Base-by-base conservation (phyloP, 2,888 invertebrate genomes). In the Drosophila suboccidentalis region DNA sequence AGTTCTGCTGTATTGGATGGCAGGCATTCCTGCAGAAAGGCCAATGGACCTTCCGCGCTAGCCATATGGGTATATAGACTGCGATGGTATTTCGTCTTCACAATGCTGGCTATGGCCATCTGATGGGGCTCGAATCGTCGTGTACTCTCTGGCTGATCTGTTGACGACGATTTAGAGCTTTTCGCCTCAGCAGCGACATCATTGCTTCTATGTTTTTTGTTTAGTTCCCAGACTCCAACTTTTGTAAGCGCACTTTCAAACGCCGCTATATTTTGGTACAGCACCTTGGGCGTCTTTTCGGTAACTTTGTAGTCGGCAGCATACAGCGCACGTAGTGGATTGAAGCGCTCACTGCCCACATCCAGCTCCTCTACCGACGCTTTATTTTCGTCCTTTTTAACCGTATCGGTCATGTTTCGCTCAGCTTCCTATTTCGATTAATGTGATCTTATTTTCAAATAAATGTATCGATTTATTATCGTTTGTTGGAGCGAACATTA, bases 281-380 rank as follows among this genome's bases (percentile, higher is more conserved):
- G 94, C 0, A 96, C 95, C 66, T 93, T 93, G 17, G 94, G 90
- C 4, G 94, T 92, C 0, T 95, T 95, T 15, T 95, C 82, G 62
- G 92, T 92, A 0, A 94, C 85, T 79, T 79, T 80, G 15, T 83
- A 83, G 3, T 94, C 94, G 0, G 93, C 77, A 0, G 95, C 94
- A 79, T 95, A 95, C 13, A 97, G 92, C 0, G 95, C 96, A 89
- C 95, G 95, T 2, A 96, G 41, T 0, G 97, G 95, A 92, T 97
- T 94, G 81, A 96, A 97, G 53, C 93, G 89, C 8, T 93, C 93
- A 90, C 94, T 95, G 41, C 89, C 92, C 54, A 94, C 92, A 82
- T 95, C 94, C 63, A 95, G 53, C 49, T 91, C 53, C 9, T 69
- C 44, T 8, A 1, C 8, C 32, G 11, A 5, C 17, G 19, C 4